Conservation (phyloP, 2,888 invertebrate genomes). For the Sinelater perroti region DNA sequence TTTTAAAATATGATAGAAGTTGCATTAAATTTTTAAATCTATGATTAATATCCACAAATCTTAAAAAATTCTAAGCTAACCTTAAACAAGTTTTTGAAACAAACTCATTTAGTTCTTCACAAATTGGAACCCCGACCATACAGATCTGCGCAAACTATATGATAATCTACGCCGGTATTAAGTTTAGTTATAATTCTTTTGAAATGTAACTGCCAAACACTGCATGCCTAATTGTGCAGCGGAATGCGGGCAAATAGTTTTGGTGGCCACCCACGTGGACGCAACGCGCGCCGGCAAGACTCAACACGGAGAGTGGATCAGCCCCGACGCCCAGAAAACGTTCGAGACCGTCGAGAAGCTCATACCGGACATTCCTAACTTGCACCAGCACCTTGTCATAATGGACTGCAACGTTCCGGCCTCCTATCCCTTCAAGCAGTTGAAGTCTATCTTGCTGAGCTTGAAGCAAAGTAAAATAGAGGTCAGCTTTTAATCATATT, state of each 20-base stretch:
- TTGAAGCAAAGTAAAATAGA: constrained; percentile 65
- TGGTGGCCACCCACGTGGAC: constrained; percentile 73
- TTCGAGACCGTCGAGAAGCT: constrained; percentile 60
- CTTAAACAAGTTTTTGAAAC: too few relatives aligned
- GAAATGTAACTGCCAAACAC: too few relatives aligned
- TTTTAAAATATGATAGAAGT: too few relatives aligned
- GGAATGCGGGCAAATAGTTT: constrained; percentile 68
- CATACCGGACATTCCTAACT: constrained; percentile 67
- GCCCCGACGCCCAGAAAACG: constrained; percentile 64
- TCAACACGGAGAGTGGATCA: constrained; percentile 66
- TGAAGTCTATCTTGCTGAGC: constrained; percentile 65
- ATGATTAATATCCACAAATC: too few relatives aligned
- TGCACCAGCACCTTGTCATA: constrained; percentile 66
- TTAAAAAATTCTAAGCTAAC: too few relatives aligned
- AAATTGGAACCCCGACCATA: too few relatives aligned
- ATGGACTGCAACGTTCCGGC: constrained; percentile 70
- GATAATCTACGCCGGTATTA: too few relatives aligned
- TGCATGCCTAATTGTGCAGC: constrained; percentile 56
- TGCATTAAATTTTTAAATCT: too few relatives aligned
- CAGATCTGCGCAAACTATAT: too few relatives aligned
- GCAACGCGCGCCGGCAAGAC: constrained; percentile 63
- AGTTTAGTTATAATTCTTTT: too few relatives aligned
- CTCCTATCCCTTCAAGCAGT: constrained; percentile 68
- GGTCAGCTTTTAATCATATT: constrained; percentile 60
- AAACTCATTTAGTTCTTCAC: too few relatives aligned